A percentile compares a stretch with the other conserved stretches of the same genome.
phyloP scores from a whole-genome alignment of 2,888 invertebrate genomes.

The Molorchus minor region DNA sequence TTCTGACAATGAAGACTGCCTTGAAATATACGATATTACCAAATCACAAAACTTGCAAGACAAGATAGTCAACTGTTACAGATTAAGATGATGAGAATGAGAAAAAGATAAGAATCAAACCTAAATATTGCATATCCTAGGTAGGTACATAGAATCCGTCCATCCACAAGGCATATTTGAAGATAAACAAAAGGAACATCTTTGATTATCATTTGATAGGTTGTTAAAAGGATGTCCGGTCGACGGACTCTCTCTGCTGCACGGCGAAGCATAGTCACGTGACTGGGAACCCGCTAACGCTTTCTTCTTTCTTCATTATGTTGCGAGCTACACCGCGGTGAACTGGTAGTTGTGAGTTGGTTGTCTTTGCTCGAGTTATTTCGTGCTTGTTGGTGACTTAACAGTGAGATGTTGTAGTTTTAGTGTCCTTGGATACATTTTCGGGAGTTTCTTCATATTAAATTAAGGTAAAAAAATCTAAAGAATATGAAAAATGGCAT shows the following conservation, averaged over 20 bases:
- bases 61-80: too few species aligned
- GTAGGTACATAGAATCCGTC: slow-evolving; percentile 2
- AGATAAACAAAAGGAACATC: slow-evolving; percentile 31
- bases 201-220: slow-evolving; percentile 32
- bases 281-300: slow-evolving; percentile 51
- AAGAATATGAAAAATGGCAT: too few species aligned
- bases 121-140: slow-evolving; percentile 7
- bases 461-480: slow-evolving; percentile 25
- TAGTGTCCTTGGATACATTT: slow-evolving; percentile 19
- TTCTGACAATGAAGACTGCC: too few species aligned
- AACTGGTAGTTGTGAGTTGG: slow-evolving; percentile 29
- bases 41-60: too few species aligned
- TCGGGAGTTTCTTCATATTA: not conserved
- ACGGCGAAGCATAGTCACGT: slow-evolving; percentile 51
- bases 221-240: slow-evolving; percentile 53
- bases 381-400: slow-evolving; percentile 26
- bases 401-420: slow-evolving; percentile 16
- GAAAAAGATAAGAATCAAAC: slow-evolving; percentile 6
- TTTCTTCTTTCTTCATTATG: slow-evolving; percentile 57
- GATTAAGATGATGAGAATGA: slow-evolving; percentile 5
- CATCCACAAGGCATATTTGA: not conserved
- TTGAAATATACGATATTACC: too few species aligned
- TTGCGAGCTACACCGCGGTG: slow-evolving; percentile 47
- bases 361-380: slow-evolving; percentile 33
- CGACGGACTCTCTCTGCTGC: slow-evolving; percentile 53